Percentiles rank a stretch among this genome's conserved stretches.
Conservation (phyloP, 2,113 vertebrate genomes). For the Chaetops frenatus region DNA sequence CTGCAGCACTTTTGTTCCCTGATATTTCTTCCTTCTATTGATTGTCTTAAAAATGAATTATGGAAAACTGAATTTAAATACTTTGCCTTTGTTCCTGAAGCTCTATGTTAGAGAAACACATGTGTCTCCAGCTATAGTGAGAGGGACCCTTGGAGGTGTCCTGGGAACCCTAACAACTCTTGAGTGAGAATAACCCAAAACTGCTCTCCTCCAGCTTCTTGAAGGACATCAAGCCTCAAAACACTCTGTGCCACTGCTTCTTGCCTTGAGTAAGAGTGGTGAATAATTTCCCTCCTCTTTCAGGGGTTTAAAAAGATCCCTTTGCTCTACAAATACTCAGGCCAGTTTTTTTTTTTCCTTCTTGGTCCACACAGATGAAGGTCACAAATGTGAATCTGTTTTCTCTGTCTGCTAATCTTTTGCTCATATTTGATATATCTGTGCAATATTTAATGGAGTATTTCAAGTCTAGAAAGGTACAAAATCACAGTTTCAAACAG, state of each 20-base stretch:
- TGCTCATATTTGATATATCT: background rate
- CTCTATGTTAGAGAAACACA: background rate
- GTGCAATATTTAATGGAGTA: background rate
- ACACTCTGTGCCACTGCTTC: background rate
- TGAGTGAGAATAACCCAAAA: background rate
- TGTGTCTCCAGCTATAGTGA: background rate
- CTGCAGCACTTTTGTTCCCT: background rate
- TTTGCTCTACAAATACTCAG: background rate
- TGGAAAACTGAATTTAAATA: background rate
- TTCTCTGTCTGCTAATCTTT: background rate
- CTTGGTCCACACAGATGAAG: background rate
- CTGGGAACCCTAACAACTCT: background rate
- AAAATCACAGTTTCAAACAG: background rate
- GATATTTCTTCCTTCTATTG: background rate
- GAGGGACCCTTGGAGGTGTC: background rate
- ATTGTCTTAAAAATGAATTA: background rate
- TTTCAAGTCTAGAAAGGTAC: background rate
- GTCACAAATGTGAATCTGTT: background rate
- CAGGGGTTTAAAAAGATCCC: background rate
- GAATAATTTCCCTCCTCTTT: background rate
- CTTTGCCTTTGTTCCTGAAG: background rate
- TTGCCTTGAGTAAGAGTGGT: background rate
- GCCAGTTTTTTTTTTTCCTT: background rate
- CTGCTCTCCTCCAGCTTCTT: background rate
- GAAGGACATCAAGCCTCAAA: background rate